Evolutionary conservation across 2,113 vertebrate species (phyloP).

Genomic region (Lycocorax pyrrhopterus): DNA sequence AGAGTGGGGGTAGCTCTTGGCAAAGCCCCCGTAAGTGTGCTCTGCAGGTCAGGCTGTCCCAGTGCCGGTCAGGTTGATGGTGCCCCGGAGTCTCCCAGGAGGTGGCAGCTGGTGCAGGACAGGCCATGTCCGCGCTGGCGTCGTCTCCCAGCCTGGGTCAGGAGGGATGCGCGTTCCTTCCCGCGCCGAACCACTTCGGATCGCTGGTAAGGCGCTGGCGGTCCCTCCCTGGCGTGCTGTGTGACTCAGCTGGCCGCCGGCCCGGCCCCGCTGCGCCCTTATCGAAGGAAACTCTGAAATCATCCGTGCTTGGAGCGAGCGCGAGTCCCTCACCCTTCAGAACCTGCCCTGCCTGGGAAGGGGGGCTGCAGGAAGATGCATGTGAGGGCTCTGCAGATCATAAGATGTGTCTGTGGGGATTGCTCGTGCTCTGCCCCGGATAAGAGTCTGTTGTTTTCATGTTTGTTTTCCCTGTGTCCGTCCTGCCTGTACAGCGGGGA

Average conservation of each 20-base stretch:
- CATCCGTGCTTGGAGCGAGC: background rate
- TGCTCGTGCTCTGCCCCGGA: constrained; percentile 5
- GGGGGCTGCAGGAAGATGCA: background rate
- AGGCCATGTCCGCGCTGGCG: accelerated
- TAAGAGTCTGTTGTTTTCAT: constrained; percentile 31
- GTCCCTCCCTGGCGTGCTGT: background rate
- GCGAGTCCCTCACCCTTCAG: background rate
- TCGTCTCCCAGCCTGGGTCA: background rate
- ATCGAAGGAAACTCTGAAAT: constrained; percentile 36
- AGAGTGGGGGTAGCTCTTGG: background rate
- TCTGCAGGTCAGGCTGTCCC: background rate
- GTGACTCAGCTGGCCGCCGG: constrained; percentile 28
- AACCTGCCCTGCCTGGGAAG: background rate
- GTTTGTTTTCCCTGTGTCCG: constrained; percentile 25
- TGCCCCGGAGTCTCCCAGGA: background rate
- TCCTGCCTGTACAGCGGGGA: constrained; percentile 12
- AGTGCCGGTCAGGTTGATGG: accelerated
- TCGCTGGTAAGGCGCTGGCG: background rate
- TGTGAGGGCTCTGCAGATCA: background rate
- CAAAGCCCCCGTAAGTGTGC: background rate
- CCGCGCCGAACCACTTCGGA: accelerated
- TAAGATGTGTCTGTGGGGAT: constrained; percentile 7
- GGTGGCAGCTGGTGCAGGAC: background rate
- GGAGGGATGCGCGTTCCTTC: background rate
- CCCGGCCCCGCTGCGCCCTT: background rate